Evolutionary conservation across 1,140 invertebrate genomes (phyloP), one percentile per base, ranked within the genome.

Genomic region (Drosophila trapezifrons): DNA sequence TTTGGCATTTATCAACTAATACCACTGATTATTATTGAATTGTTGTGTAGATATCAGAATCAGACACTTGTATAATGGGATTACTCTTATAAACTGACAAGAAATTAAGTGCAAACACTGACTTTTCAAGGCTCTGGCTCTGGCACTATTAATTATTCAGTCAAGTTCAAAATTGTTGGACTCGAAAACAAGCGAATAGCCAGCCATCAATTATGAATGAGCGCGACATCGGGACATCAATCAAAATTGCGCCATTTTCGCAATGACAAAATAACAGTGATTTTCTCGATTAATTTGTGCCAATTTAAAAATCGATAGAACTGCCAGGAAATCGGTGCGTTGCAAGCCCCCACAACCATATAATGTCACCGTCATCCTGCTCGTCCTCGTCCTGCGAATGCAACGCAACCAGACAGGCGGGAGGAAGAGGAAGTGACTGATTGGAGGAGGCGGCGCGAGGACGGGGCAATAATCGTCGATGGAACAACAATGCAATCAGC

Each of bases 251-350:
- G 29, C 29, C 10, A 65, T 45, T 59, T 43, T 18, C 7, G n/a
- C n/a, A n/a, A n/a, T n/a, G n/a, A 43, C 42, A 55, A 59, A 49
- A 32, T 22, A 52, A 20, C n/a, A 17, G 37, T 45, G 17, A 47
- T 64, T 57, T 70, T 57, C 62, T 77, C 45, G 51, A 76, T 74
- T 77, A 81, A 75, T 78, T 73, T 76, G 27, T 63, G 55, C 49
- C 69, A 78, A 85, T 85, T 86, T 71, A 78, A 85, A 71, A 85
- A 86, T 85, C 82, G 75, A 82, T 85, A 56, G 64, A 86, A 82
- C 73, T 66, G 69, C 52, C 55, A 18, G 35, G 37, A 43, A 46
- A 63, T 56, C 27, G 38, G 27, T 42, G 35, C 51, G 22, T 45
- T 62, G 65, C 25, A 4, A 32, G 18, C 65, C 35, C 6, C 49